Conservation (phyloP, 2,888 invertebrate species). For the Drosophila suboccidentalis region DNA sequence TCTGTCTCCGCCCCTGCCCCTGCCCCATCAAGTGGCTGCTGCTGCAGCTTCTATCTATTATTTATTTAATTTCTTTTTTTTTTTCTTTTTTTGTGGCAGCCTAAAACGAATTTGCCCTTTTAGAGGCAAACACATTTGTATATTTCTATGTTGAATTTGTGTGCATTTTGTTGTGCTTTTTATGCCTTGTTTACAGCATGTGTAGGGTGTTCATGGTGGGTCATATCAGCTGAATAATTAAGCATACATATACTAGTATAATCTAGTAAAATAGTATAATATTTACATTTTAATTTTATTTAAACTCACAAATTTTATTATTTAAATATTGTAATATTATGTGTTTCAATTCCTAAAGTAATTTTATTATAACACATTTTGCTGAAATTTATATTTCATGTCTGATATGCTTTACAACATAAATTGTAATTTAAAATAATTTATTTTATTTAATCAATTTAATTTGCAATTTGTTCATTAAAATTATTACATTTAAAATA, state of each 20-base stretch:
- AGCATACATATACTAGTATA: too few relatives aligned
- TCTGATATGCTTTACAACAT: too few relatives aligned
- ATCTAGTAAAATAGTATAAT: too few relatives aligned
- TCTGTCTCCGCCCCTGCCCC: constrained; percentile 13
- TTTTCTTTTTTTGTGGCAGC: constrained; percentile 11
- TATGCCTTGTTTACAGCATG: constrained; percentile 19
- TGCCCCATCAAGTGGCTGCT: constrained; percentile 24
- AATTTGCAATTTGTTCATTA: too few relatives aligned
- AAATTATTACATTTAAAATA: too few relatives aligned
- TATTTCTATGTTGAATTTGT: constrained; percentile 44
- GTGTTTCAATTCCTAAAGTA: too few relatives aligned
- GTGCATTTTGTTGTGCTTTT: constrained; percentile 49
- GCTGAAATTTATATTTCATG: too few relatives aligned
- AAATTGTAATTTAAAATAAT: too few relatives aligned
- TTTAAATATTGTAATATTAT: too few relatives aligned
- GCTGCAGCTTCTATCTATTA: constrained; percentile 45
- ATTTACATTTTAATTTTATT: not conserved
- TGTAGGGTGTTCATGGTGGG: constrained; percentile 21
- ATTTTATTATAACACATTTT: too few relatives aligned
- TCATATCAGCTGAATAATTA: constrained; percentile 6
- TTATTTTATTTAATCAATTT: too few relatives aligned
- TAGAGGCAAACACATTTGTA: constrained; percentile 46
- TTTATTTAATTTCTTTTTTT: constrained; percentile 16
- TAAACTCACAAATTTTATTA: too few relatives aligned
- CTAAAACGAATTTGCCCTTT: constrained; percentile 55